A percentile compares a stretch with the other conserved stretches of the same genome.
Conservation (phyloP, 1,140 invertebrate species). For the Lethrus apterus region DNA sequence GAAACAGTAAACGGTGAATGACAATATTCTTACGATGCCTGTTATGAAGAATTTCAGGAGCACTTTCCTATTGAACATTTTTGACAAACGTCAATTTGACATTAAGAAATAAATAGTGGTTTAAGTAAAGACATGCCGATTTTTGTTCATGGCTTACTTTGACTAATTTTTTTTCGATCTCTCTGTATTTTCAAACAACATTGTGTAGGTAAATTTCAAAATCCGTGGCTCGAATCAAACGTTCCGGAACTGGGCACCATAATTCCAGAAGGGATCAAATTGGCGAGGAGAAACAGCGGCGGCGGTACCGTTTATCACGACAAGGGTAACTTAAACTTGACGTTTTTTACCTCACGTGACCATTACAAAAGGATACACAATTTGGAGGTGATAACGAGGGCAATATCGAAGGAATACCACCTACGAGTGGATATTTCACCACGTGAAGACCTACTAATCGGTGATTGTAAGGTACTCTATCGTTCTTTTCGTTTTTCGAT, state of each 20-base stretch:
- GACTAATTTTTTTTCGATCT: too few species aligned
- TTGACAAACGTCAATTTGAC: too few species aligned
- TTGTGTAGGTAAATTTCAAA: constrained; percentile 53
- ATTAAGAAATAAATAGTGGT: too few species aligned
- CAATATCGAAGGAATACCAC: constrained; percentile 66
- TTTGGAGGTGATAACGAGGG: constrained; percentile 70
- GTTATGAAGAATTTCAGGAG: too few species aligned
- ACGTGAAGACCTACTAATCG: constrained; percentile 74
- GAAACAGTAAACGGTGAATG: too few species aligned
- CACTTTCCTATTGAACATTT: too few species aligned
- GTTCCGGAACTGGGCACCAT: constrained; percentile 49
- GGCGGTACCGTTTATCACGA: constrained; percentile 98
- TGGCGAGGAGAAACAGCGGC: constrained; percentile 86
- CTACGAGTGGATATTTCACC: constrained; percentile 66
- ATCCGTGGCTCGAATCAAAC: constrained; percentile 88
- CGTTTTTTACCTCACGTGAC: constrained; percentile 73
- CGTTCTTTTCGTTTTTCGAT: too few species aligned
- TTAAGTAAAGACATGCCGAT: too few species aligned
- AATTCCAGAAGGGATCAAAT: constrained; percentile 52
- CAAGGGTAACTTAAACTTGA: constrained; percentile 81
- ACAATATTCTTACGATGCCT: too few species aligned
- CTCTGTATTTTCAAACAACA: background rate
- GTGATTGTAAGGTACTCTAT: constrained; percentile 67
- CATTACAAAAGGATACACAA: constrained; percentile 77
- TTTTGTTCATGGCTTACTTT: too few species aligned